Evolutionary conservation across 2,113 vertebrate genomes (phyloP).

Genomic region (Phyllostomus discolor): DNA sequence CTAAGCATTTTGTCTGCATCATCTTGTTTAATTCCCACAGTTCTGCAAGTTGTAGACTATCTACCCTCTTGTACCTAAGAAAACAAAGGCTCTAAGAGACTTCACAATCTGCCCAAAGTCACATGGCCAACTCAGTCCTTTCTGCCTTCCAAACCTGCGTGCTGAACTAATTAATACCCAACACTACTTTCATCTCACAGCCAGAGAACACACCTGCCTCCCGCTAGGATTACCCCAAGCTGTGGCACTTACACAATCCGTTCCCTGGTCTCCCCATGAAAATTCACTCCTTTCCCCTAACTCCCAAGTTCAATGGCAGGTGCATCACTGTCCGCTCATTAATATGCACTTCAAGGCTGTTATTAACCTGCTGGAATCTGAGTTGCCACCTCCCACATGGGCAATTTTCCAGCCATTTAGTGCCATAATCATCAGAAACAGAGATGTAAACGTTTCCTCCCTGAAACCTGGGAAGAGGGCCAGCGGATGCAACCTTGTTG

Average conservation of each 20-base stretch:
- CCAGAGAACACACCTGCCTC: not conserved
- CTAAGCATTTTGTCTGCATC: not conserved
- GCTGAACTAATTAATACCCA: not conserved
- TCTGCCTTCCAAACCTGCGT: not conserved
- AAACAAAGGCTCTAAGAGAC: not conserved
- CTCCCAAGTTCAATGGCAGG: not conserved
- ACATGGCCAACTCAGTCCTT: not conserved
- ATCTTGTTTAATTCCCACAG: not conserved
- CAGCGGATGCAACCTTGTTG: slow-evolving; percentile 33
- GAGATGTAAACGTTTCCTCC: slow-evolving; percentile 59
- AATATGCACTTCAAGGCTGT: not conserved
- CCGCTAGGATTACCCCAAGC: not conserved
- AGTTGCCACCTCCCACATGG: not conserved
- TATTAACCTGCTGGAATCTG: slow-evolving; percentile 58
- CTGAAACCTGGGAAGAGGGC: slow-evolving; percentile 25
- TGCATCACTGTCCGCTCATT: not conserved
- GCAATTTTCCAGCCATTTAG: slow-evolving; percentile 49
- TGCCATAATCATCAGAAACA: slow-evolving; percentile 50
- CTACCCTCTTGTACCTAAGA: not conserved
- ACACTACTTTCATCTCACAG: not conserved
- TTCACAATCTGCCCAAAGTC: not conserved
- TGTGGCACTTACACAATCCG: not conserved
- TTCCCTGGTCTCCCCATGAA: not conserved
- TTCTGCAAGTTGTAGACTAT: not conserved
- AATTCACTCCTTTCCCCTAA: not conserved